These are phyloP conservation scores for Notodonta ziczac DNA, from an alignment of 2,888 invertebrate genomes.

Conservation along the genomic window DNA sequence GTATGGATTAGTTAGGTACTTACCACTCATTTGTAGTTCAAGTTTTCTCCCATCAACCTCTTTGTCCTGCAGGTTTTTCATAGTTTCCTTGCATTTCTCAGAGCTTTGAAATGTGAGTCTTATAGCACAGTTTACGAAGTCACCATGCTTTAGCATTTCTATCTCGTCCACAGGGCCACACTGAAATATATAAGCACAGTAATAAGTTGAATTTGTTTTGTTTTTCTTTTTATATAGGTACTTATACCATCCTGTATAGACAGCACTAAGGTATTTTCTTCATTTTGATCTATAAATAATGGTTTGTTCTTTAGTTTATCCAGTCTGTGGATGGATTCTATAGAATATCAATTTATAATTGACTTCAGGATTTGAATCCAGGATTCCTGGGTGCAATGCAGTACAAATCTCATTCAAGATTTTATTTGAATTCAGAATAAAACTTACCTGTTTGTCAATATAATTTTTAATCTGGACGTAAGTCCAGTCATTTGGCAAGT, in stretches of 20 bases:
- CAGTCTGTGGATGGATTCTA: too few relatives aligned
- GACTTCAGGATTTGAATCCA: too few relatives aligned
- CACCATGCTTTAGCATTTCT: constrained; percentile 36
- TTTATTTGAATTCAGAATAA: not conserved
- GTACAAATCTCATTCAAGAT: too few relatives aligned
- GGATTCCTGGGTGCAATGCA: too few relatives aligned
- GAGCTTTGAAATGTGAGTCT: constrained; percentile 35
- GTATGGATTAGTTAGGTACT: constrained; percentile 23
- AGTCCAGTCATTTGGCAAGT: constrained; percentile 41
- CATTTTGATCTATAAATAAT: too few relatives aligned
- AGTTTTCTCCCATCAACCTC: constrained; percentile 38
- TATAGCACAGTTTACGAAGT: constrained; percentile 23
- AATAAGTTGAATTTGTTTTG: not conserved
- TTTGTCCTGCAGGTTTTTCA: constrained; percentile 36
- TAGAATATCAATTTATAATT: too few relatives aligned
- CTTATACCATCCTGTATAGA: too few relatives aligned
- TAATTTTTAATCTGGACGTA: constrained; percentile 45
- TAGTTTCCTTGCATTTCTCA: constrained; percentile 31
- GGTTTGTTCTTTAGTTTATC: too few relatives aligned
- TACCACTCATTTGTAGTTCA: constrained; percentile 41
- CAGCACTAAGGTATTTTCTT: too few relatives aligned
- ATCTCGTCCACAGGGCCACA: constrained; percentile 46
- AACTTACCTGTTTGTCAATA: constrained; percentile 44
- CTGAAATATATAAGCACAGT: constrained; percentile 30
- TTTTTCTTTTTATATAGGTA: too few relatives aligned